These are phyloP conservation scores for Tokudaia tokunoshimensis DNA, from an alignment of 2,797 vertebrate genomes.

Conservation along the genomic window DNA sequence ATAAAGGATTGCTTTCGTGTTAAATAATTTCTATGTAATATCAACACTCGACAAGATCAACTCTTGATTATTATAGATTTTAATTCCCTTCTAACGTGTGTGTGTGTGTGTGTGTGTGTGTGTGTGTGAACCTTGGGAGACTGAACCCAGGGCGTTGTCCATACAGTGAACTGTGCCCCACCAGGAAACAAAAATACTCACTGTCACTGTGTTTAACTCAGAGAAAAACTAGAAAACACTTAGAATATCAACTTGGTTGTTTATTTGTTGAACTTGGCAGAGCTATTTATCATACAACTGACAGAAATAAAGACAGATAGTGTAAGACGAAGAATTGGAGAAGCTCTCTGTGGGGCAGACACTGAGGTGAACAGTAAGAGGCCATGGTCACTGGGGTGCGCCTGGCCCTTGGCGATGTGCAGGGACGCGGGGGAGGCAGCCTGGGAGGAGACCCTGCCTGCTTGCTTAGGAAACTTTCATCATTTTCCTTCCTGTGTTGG, in stretches of 20 bases:
- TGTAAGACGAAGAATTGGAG: background rate
- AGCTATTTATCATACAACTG: background rate
- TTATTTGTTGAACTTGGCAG: background rate
- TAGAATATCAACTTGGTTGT: background rate
- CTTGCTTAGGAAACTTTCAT: background rate
- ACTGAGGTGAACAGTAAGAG: background rate
- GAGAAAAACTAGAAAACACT: background rate
- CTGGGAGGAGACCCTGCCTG: background rate
- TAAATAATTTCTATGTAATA: constrained; percentile 43
- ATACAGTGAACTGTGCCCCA: background rate
- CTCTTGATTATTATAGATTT: constrained; percentile 16
- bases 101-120: background rate
- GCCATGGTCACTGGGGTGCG: background rate
- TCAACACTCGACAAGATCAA: background rate
- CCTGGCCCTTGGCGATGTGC: background rate
- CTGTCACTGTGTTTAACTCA: background rate
- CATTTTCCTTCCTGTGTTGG: background rate
- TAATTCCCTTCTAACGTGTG: background rate
- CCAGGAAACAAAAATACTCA: background rate
- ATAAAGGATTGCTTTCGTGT: constrained; percentile 49
- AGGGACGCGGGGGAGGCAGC: background rate
- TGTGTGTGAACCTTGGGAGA: background rate
- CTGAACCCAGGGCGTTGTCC: background rate
- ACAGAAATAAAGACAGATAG: background rate
- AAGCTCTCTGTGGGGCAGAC: background rate